These are phyloP conservation scores for Drosophila prostipennis DNA, from an alignment of 2,888 invertebrate genomes.

Conservation along the genomic window DNA sequence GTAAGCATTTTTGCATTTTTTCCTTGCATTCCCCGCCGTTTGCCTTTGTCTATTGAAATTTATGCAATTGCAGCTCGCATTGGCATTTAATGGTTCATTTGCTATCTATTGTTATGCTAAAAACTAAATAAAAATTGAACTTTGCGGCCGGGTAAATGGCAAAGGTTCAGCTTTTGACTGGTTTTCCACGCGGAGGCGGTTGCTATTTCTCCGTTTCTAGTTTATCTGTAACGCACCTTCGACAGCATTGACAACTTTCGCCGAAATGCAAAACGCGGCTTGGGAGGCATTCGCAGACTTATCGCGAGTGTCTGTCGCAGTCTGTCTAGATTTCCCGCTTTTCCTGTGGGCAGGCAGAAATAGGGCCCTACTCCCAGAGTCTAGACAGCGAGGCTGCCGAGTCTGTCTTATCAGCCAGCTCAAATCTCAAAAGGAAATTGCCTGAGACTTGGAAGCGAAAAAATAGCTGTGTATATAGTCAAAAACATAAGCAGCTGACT, in stretches of 20 bases:
- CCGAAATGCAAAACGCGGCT: constrained; percentile 47
- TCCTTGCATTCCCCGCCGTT: not conserved
- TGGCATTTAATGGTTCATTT: constrained; percentile 60
- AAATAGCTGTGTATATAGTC: constrained; percentile 11
- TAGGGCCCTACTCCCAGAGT: constrained; percentile 31
- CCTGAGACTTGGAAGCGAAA: constrained; percentile 36
- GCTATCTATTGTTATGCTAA: constrained; percentile 54
- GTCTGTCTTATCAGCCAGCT: constrained; percentile 54
- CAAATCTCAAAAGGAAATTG: constrained; percentile 73
- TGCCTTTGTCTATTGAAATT: constrained; percentile 53
- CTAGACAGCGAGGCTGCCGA: constrained; percentile 56
- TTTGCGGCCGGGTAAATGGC: constrained; percentile 56
- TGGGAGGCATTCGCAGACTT: constrained; percentile 47
- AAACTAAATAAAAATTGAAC: constrained; percentile 41
- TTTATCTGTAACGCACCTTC: constrained; percentile 49
- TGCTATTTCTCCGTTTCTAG: not conserved
- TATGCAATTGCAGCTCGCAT: constrained; percentile 49
- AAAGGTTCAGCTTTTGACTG: constrained; percentile 27
- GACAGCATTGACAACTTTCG: constrained; percentile 53
- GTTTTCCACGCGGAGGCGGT: constrained; percentile 37
- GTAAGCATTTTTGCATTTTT: constrained; percentile 47
- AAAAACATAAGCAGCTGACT: constrained; percentile 16
- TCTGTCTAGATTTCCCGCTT: constrained; percentile 57
- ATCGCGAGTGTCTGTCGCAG: constrained; percentile 46
- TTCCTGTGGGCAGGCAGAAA: constrained; percentile 64